Conservation (phyloP, 2,888 invertebrate species). For the Branchipolynoe longqiensis region DNA sequence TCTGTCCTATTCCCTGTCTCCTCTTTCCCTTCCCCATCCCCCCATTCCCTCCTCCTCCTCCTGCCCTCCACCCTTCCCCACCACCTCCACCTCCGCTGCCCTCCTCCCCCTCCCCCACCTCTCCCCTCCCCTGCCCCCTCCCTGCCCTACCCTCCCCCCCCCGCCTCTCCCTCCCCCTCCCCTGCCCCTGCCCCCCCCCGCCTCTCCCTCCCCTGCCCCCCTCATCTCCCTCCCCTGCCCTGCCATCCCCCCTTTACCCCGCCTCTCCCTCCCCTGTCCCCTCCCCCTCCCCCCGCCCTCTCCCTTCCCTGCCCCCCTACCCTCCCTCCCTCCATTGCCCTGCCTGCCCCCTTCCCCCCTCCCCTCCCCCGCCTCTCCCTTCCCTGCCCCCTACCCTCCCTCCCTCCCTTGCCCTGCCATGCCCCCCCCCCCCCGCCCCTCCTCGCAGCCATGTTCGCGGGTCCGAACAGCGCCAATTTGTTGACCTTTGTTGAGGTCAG, state of each 20-base stretch:
- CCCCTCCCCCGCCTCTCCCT: neutral
- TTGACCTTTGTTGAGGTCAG: constrained; percentile 26
- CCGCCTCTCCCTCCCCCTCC: neutral
- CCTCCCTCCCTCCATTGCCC: neutral
- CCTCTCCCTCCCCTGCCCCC: neutral
- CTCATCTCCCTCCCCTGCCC: neutral
- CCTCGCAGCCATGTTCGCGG: constrained; percentile 15
- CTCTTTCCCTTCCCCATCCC: too few relatives aligned
- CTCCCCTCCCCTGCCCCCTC: neutral
- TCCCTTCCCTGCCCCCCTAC: neutral
- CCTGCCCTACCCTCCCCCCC: too few relatives aligned
- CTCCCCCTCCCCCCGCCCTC: neutral
- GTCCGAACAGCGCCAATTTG: constrained; percentile 16
- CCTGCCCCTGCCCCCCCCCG: neutral
- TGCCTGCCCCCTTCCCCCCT: neutral
- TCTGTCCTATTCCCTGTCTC: too few relatives aligned
- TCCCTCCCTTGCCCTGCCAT: neutral
- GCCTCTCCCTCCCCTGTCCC: neutral
- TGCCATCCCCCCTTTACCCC: neutral
- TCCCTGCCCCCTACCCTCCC: too few relatives aligned
- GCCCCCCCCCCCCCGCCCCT: neutral
- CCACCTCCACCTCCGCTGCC: neutral
- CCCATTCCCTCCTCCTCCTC: neutral
- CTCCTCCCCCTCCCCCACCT: neutral
- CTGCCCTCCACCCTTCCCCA: neutral